Evolutionary conservation across 2,888 invertebrate species (phyloP).

Genomic region (Thumatha senex): DNA sequence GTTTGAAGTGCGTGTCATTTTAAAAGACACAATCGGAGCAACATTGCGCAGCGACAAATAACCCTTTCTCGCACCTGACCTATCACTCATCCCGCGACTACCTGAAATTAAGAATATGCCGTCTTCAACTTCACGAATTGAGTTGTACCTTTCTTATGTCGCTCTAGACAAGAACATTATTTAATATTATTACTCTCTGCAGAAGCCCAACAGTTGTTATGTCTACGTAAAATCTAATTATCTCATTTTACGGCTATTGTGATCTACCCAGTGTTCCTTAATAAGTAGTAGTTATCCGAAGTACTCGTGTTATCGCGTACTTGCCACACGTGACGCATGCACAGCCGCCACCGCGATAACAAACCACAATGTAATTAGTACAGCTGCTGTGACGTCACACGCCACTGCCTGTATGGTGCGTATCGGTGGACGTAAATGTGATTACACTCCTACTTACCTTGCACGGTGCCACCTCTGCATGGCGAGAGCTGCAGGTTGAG

Average conservation of each 20-base stretch:
- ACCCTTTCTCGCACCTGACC: too few species aligned
- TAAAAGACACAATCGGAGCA: too few species aligned
- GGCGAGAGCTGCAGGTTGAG: too few species aligned
- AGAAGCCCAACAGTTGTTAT: not conserved
- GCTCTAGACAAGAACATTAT: not conserved
- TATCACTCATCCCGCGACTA: too few species aligned
- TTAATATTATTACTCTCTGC: not conserved
- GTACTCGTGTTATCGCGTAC: not conserved
- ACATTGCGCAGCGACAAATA: too few species aligned
- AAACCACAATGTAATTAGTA: not conserved
- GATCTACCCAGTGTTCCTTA: not conserved
- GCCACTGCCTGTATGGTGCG: not conserved
- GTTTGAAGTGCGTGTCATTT: too few species aligned
- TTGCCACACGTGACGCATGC: not conserved
- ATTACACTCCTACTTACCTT: too few species aligned
- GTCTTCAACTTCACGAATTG: not conserved
- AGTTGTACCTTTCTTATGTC: too few species aligned
- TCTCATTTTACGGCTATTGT: not conserved
- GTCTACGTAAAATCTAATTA: not conserved
- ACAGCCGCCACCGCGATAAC: not conserved
- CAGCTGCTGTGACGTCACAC: not conserved
- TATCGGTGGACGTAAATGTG: not conserved
- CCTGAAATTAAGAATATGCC: too few species aligned
- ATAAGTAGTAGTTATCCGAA: conserved; percentile 1
- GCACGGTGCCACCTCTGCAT: too few species aligned